These are phyloP conservation scores for Zoanthus sansibaricus DNA, from an alignment of 92 coral and sea anemone species.

Conservation along the genomic window DNA sequence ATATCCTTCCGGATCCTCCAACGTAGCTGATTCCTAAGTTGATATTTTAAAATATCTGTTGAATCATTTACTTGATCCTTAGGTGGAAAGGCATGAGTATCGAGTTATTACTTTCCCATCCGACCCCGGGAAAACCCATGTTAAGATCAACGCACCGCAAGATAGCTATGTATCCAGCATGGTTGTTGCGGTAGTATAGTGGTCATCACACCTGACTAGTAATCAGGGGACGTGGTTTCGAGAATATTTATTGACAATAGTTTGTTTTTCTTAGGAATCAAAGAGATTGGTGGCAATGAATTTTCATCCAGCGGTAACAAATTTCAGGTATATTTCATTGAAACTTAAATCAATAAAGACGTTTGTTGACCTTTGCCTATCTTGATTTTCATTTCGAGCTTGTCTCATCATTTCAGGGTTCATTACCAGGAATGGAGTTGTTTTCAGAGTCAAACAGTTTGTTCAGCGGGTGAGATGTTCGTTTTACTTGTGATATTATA, in stretches of 20 bases:
- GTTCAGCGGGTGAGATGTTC: slow-evolving; percentile 81
- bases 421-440: slow-evolving; percentile 91
- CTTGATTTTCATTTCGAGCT: slow-evolving; percentile 1
- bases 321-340: slow-evolving; percentile 55
- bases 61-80: no score
- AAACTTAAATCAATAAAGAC: no score
- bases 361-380: not conserved
- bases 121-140: no score
- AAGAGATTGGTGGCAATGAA: slow-evolving; percentile 77
- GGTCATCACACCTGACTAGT: no score
- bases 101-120: no score
- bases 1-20: no score
- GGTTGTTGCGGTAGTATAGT: not conserved
- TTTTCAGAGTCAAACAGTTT: slow-evolving; percentile 90
- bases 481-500: not conserved
- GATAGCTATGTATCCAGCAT: no score
- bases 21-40: no score
- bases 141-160: no score
- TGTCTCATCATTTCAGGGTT: slow-evolving; percentile 55
- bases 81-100: no score
- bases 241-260: not conserved
- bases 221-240: no score
- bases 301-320: slow-evolving; percentile 52
- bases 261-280: slow-evolving; percentile 58
- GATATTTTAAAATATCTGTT: no score